A percentile compares a stretch with the other conserved stretches of the same genome.
These are phyloP conservation scores for Therioaphis trifolii DNA, from an alignment of 2,888 invertebrate species.

Conservation along the genomic window DNA sequence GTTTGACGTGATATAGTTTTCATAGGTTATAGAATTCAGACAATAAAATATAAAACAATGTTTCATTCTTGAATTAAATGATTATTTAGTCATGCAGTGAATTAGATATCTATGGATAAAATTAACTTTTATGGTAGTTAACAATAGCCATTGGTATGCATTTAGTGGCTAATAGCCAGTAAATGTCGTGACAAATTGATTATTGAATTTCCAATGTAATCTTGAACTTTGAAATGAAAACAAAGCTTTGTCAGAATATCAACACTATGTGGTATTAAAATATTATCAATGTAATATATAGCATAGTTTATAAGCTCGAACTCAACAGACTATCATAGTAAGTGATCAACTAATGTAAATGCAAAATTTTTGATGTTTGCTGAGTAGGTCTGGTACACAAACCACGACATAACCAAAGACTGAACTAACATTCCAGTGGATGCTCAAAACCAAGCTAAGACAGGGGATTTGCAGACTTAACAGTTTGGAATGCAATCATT, in stretches of 20 bases:
- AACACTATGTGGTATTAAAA: not conserved
- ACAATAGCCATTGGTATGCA: constrained; percentile 47
- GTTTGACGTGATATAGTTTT: not conserved
- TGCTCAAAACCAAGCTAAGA: not conserved
- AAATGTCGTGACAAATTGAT: not conserved
- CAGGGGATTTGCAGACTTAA: not conserved
- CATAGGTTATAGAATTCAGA: too few species aligned
- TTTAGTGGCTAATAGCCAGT: constrained; percentile 43
- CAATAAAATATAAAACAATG: too few species aligned
- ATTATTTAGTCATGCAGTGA: not conserved
- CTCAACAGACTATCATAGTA: not conserved
- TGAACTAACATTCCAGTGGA: not conserved
- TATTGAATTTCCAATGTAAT: constrained; percentile 22
- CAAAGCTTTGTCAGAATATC: not conserved
- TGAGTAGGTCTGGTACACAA: too few species aligned
- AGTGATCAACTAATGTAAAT: too few species aligned
- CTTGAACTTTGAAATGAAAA: not conserved
- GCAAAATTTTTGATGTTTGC: too few species aligned
- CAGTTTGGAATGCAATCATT: not conserved
- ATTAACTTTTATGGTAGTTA: constrained; percentile 45
- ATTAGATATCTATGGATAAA: constrained; percentile 39
- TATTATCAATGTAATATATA: not conserved
- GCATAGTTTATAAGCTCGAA: not conserved
- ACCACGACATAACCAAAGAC: too few species aligned
- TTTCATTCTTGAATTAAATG: not conserved